Evolutionary conservation across 2,797 vertebrate genomes (phyloP).

Genomic region (Acanthurus tractus): DNA sequence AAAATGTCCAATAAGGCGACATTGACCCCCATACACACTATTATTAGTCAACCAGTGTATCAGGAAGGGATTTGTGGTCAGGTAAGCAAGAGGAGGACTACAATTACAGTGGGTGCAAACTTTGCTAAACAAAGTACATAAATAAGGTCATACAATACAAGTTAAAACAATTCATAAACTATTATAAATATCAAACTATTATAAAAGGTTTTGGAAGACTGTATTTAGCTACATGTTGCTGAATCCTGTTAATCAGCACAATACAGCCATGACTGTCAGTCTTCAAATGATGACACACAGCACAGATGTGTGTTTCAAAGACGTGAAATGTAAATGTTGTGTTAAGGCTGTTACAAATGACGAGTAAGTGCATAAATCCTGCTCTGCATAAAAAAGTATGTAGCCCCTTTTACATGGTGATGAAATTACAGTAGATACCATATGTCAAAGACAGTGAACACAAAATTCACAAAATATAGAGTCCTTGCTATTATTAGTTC

Average conservation of each 20-base stretch:
- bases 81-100: background rate
- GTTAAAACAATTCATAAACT: background rate
- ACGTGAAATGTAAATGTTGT: slow-evolving; percentile 52
- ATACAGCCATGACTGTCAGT: background rate
- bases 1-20: too few relatives aligned
- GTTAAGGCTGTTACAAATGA: slow-evolving; percentile 27
- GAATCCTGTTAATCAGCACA: background rate
- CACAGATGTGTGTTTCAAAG: slow-evolving; percentile 26
- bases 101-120: background rate
- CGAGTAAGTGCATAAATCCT: slow-evolving; percentile 25
- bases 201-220: background rate
- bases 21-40: background rate
- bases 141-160: background rate
- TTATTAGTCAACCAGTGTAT: background rate
- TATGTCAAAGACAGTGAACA: slow-evolving; percentile 31
- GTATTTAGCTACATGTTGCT: background rate
- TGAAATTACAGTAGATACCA: slow-evolving; percentile 15
- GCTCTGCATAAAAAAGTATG: slow-evolving; percentile 23
- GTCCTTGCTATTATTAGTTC: slow-evolving; percentile 40
- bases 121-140: background rate
- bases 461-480: slow-evolving; percentile 39
- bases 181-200: background rate
- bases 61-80: background rate
- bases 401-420: slow-evolving; percentile 34
- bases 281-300: slow-evolving; percentile 4